Percentiles rank a stretch among this genome's conserved stretches.
Conservation (phyloP, 2,113 vertebrate species). For the Rhinoptilus africanus region DNA sequence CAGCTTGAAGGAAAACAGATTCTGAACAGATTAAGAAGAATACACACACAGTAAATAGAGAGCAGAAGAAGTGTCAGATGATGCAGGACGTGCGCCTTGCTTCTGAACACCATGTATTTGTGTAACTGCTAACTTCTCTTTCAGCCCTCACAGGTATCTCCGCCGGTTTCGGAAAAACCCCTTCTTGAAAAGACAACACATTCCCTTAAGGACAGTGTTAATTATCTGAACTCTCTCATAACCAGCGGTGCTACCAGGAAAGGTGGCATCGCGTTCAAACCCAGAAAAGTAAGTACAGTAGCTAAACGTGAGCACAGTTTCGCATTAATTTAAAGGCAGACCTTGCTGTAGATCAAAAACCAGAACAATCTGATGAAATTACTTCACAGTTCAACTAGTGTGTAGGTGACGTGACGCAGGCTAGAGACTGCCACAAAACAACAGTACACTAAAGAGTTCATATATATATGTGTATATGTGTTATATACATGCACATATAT, state of each 20-base stretch:
- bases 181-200: constrained; percentile 16
- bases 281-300: constrained; percentile 78
- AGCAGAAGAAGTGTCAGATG: background rate
- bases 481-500: background rate
- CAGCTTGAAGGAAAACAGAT: background rate
- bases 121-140: background rate
- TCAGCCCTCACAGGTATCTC: background rate
- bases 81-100: background rate
- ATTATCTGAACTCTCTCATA: constrained; percentile 78
- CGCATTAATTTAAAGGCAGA: background rate
- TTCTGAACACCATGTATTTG: background rate
- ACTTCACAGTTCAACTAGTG: background rate
- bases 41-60: background rate
- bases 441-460: background rate
- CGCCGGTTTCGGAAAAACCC: background rate
- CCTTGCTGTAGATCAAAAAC: background rate
- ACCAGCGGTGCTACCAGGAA: constrained; percentile 72
- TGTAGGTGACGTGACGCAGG: background rate
- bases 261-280: constrained; percentile 81
- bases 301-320: background rate
- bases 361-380: background rate
- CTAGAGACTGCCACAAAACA: background rate
- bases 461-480: background rate
- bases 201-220: constrained; percentile 56
- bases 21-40: background rate